These are phyloP conservation scores for Arrhopalites spinosus DNA, from an alignment of 2,888 invertebrate species.

Conservation along the genomic window DNA sequence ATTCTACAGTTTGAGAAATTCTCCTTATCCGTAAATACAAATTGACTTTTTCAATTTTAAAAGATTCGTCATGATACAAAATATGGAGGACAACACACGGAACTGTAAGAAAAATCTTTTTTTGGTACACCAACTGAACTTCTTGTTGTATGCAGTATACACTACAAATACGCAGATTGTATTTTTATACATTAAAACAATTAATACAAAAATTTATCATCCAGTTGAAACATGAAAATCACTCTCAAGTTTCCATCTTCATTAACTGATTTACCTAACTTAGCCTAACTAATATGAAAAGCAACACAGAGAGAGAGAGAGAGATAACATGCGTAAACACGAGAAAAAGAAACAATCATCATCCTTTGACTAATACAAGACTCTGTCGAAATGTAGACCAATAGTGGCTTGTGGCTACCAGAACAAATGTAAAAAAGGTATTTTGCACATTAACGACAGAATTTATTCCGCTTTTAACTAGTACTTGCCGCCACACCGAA, in stretches of 20 bases:
- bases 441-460: background rate
- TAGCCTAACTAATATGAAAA: background rate
- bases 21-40: too few species aligned
- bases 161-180: background rate
- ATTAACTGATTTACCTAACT: background rate
- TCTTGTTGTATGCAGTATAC: background rate
- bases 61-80: too few species aligned
- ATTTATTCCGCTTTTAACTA: background rate
- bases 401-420: background rate
- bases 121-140: background rate
- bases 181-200: background rate
- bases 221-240: background rate
- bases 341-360: background rate
- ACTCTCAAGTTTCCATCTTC: background rate
- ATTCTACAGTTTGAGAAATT: too few species aligned
- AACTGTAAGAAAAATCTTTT: too few species aligned
- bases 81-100: too few species aligned
- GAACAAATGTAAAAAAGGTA: background rate
- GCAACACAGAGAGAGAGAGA: background rate
- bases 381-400: background rate
- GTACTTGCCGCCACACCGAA: conserved; percentile 9
- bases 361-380: background rate
- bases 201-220: background rate
- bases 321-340: background rate
- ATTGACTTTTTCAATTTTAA: too few species aligned